These are phyloP conservation scores for Xenopus tropicalis DNA, from an alignment of 2,113 vertebrate species.

Conservation along the genomic window DNA sequence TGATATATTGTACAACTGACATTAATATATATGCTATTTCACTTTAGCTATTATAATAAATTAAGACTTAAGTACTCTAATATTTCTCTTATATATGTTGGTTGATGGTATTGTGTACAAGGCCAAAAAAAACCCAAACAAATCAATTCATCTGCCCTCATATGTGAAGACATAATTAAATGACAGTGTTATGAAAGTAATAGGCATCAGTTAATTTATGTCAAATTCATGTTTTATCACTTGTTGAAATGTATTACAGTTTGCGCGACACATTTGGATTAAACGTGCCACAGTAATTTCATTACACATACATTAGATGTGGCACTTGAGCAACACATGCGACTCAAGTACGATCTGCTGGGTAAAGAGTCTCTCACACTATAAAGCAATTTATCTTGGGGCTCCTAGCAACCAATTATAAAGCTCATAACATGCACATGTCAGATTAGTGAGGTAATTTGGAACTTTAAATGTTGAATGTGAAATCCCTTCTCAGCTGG, in stretches of 20 bases:
- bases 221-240: not conserved
- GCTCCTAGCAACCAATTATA: constrained; percentile 47
- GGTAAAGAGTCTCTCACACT: constrained; percentile 12
- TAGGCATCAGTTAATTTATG: not conserved
- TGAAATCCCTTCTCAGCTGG: constrained; percentile 53
- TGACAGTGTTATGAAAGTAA: not conserved
- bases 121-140: not conserved
- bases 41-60: too few relatives aligned
- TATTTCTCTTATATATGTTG: not conserved
- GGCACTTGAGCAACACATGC: not conserved
- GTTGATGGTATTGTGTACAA: not conserved
- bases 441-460: constrained; percentile 52
- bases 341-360: not conserved
- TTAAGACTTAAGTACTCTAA: too few relatives aligned
- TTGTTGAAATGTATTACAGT: not conserved
- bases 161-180: not conserved
- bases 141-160: not conserved
- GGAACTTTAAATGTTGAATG: constrained; percentile 50
- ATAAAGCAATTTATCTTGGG: constrained; percentile 28
- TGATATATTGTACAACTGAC: too few relatives aligned
- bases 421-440: constrained; percentile 36
- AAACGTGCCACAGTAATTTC: not conserved
- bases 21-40: too few relatives aligned
- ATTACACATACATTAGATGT: not conserved
- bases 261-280: constrained; percentile 4